Percentiles rank a stretch among this genome's conserved stretches.
Conservation (phyloP, 2,888 invertebrate genomes). For the Megaustenia siamemsis region DNA sequence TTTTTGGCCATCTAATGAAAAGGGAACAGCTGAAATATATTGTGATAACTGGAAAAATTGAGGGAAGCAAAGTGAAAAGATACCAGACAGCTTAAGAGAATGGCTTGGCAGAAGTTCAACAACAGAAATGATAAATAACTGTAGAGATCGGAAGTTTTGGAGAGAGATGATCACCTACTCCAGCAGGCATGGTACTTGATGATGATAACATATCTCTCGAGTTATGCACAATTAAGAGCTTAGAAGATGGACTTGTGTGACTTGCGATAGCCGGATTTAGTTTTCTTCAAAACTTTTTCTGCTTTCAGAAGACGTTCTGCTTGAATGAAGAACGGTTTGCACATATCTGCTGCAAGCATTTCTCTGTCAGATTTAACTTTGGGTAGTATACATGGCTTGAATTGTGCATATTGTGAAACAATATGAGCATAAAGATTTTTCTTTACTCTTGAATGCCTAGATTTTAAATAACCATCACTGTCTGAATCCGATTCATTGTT, state of each 20-base stretch:
- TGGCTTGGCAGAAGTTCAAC: no score
- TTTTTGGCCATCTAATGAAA: no score
- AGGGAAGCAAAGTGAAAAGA: no score
- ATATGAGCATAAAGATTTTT: not conserved
- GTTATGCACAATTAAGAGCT: no score
- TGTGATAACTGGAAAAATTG: no score
- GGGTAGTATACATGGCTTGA: not conserved
- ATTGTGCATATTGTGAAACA: constrained; percentile 17
- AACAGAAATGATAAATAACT: no score
- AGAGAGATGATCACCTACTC: no score
- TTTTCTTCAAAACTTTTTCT: constrained; percentile 19
- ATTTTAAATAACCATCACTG: not conserved
- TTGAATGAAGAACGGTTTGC: constrained; percentile 34
- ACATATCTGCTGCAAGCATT: constrained; percentile 18
- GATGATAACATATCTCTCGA: no score
- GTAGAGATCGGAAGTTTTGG: no score
- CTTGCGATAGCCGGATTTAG: not conserved
- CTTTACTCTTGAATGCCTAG: not conserved
- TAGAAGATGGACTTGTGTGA: not conserved
- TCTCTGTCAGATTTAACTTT: constrained; percentile 26
- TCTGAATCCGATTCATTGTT: not conserved
- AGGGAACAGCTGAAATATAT: no score
- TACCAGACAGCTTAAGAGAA: no score
- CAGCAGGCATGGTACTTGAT: no score
- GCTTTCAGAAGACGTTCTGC: constrained; percentile 20